Percentiles rank a stretch among this genome's conserved stretches.
Conservation (phyloP, 2,113 vertebrate species). For the Mungos mungo region DNA sequence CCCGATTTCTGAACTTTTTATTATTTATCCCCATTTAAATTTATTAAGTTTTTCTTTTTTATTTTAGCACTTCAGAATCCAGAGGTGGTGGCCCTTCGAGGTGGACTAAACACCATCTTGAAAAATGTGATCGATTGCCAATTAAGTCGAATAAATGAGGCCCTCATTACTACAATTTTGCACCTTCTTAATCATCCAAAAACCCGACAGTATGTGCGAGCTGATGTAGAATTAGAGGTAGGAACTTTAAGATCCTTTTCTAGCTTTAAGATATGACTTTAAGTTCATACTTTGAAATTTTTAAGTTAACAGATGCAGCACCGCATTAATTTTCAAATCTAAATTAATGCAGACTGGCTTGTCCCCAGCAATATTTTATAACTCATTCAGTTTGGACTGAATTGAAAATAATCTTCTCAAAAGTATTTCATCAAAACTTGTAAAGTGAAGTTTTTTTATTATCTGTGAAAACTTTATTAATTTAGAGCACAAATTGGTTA, state of each 20-base stretch:
- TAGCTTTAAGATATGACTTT: conserved; percentile 50
- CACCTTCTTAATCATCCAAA: conserved; percentile 99
- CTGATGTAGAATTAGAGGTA: conserved; percentile 98
- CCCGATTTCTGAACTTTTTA: neutral
- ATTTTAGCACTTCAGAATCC: conserved; percentile 96
- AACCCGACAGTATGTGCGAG: conserved; percentile 95
- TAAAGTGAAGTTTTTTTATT: conserved; percentile 24
- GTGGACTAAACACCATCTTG: conserved; percentile 96
- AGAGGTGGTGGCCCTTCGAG: conserved; percentile 95
- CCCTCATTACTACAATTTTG: conserved; percentile 97
- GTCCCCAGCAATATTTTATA: neutral
- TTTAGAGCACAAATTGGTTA: conserved; percentile 4
- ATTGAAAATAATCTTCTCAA: neutral
- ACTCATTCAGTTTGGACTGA: neutral
- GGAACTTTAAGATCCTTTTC: conserved; percentile 48
- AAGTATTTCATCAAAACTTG: neutral
- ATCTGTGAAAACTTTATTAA: neutral
- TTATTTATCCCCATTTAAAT: conserved; percentile 36
- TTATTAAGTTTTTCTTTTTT: conserved; percentile 57
- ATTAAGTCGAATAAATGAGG: conserved; percentile 98
- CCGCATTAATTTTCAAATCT: conserved; percentile 1
- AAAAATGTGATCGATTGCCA: conserved; percentile 99
- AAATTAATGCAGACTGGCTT: conserved; percentile 14
- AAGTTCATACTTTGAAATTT: conserved; percentile 13
- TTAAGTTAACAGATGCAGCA: neutral